These are phyloP conservation scores for Esperia sulphurella DNA, from an alignment of 2,888 invertebrate genomes.

Conservation along the genomic window DNA sequence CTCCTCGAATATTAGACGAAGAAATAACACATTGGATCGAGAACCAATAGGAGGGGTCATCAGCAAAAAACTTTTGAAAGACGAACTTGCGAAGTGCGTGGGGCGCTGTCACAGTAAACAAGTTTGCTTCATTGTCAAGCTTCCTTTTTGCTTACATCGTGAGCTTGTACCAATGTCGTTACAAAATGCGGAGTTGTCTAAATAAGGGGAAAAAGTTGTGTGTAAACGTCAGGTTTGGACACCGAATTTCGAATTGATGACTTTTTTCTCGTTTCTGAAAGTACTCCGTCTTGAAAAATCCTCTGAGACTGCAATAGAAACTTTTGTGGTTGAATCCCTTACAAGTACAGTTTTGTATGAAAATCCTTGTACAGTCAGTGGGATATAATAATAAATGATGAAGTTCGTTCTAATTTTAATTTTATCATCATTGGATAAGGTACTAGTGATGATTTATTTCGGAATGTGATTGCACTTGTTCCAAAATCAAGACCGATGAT, in stretches of 20 bases:
- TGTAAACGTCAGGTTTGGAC: background rate
- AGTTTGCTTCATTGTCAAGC: constrained; percentile 29
- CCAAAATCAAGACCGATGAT: too few relatives aligned
- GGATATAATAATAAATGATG: too few relatives aligned
- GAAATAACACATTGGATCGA: constrained; percentile 2
- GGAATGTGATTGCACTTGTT: too few relatives aligned
- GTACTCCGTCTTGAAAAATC: background rate
- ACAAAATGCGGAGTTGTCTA: constrained; percentile 6
- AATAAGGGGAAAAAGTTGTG: constrained; percentile 5
- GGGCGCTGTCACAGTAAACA: constrained; percentile 27
- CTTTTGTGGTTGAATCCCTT: too few relatives aligned
- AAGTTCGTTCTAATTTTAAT: too few relatives aligned
- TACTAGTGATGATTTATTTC: too few relatives aligned
- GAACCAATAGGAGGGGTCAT: constrained; percentile 14
- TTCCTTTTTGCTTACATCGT: constrained; percentile 23
- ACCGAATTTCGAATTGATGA: background rate
- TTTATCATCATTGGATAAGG: too few relatives aligned
- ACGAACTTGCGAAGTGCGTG: constrained; percentile 16
- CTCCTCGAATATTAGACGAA: background rate
- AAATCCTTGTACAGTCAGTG: too few relatives aligned
- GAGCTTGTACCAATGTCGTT: constrained; percentile 2
- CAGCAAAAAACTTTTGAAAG: constrained; percentile 20
- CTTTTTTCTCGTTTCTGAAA: background rate
- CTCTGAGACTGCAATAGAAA: background rate
- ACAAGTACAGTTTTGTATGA: too few relatives aligned